Conservation (phyloP, 92 coral and sea anemone species). For the Palythoa caribaeorum region DNA sequence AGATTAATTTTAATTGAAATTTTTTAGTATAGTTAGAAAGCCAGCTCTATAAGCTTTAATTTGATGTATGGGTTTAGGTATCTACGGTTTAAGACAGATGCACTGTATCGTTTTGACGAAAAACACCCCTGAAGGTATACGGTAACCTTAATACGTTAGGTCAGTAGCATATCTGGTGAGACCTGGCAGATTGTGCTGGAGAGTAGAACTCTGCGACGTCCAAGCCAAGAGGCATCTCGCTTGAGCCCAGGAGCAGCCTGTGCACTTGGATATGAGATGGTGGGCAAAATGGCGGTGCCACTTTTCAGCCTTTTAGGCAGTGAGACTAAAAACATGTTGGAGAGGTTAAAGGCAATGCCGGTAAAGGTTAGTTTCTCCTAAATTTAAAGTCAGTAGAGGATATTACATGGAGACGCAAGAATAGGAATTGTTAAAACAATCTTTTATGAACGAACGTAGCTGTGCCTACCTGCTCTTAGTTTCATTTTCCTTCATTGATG, state of each 20-base stretch:
- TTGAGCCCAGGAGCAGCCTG: slow-evolving; percentile 68
- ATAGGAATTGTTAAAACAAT: too few species aligned
- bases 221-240: slow-evolving; percentile 60
- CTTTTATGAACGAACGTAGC: too few species aligned
- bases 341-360: slow-evolving; percentile 84
- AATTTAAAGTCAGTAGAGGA: background rate
- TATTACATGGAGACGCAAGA: too few species aligned
- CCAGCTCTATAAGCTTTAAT: too few species aligned
- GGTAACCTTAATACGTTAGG: slow-evolving; percentile 49
- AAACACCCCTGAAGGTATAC: too few species aligned
- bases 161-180: slow-evolving; percentile 83
- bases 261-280: slow-evolving; percentile 91
- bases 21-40: too few species aligned
- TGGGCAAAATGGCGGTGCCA: slow-evolving; percentile 80
- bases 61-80: too few species aligned
- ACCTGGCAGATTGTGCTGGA: slow-evolving; percentile 93
- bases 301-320: slow-evolving; percentile 80
- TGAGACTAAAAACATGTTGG: slow-evolving; percentile 76
- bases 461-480: too few species aligned
- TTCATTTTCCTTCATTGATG: too few species aligned
- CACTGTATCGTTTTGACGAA: too few species aligned
- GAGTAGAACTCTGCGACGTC: slow-evolving; percentile 77
- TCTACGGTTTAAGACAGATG: too few species aligned
- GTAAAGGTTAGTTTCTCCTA: slow-evolving; percentile 49
- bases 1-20: too few species aligned